Evolutionary conservation across 2,888 invertebrate genomes (phyloP), one percentile per base, ranked within the genome.

Genomic region (Xestia rhomboidea): DNA sequence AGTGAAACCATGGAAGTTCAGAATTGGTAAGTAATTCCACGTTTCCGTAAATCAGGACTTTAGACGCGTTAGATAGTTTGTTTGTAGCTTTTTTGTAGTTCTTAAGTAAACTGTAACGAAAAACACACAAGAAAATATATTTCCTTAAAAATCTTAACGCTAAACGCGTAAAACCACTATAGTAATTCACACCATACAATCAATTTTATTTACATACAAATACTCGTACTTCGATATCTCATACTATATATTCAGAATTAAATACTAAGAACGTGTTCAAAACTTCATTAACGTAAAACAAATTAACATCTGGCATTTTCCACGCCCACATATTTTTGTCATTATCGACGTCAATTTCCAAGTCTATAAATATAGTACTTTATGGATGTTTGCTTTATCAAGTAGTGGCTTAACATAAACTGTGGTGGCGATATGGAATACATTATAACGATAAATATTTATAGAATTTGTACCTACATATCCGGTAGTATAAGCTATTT

Each of bases 271-370:
- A 81, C n/a, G 30, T 70, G 67, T 34, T 68, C 27, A 44, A 74
- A 63, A 73, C 30, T 75, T 71, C 51, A 44, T 71, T 57, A 70
- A 13, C 21, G n/a, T n/a, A 49, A 44, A 68, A 80, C n/a, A 73
- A 64, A 76, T 46, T n/a, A 21, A 3, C 83, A 82, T 41, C 72
- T 79, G 60, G 2, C 41, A 57, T 15, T 73, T 70, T 68, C 73
- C 84, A 84, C 83, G 83, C 83, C 81, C 77, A 64, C 83, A 21
- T 54, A 77, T 8, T 64, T 80, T 60, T 64, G 41, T 71, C 51
- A 71, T 38, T 66, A 81, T 62, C 72, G 62, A 79, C 68, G 69
- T 72, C 73, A 84, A 41, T 44, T 49, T 27, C 49, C 10, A 51
- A 51, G n/a, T 67, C 57, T 63, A 68, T 66, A 62, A 34, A 81